A percentile compares a stretch with the other conserved stretches of the same genome.
phyloP scores from a whole-genome alignment of 1,140 invertebrate species.

The Solenopsis fugax region DNA sequence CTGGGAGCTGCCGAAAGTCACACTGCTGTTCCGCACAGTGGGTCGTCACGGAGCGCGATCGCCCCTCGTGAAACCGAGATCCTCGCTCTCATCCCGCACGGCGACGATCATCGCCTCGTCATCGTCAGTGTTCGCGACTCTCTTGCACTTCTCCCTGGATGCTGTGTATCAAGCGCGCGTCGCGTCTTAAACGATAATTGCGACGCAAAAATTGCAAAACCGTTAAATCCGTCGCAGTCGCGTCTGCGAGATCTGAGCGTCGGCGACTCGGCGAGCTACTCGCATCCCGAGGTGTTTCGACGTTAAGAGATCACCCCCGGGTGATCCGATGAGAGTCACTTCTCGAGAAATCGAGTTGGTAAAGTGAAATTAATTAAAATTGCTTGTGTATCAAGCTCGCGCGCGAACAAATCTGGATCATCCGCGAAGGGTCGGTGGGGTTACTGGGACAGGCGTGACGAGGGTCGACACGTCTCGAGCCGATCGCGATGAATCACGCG shows the following conservation, averaged over 20 bases:
- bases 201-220: not conserved
- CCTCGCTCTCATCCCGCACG: conserved; percentile 42
- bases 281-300: not conserved
- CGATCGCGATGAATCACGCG: conserved; percentile 12
- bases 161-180: too few relatives aligned
- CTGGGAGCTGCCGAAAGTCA: conserved; percentile 28
- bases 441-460: not conserved
- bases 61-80: not conserved
- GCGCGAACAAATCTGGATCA: not conserved
- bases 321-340: not conserved
- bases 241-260: not conserved
- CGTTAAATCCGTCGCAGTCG: conserved; percentile 15
- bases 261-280: not conserved
- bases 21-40: not conserved
- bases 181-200: too few relatives aligned
- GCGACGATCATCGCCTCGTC: not conserved
- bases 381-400: too few relatives aligned
- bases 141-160: too few relatives aligned
- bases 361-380: not conserved
- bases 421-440: not conserved
- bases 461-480: not conserved
- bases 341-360: too few relatives aligned
- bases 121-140: not conserved
- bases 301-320: not conserved
- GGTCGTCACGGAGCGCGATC: conserved; percentile 21